These are phyloP conservation scores for Struthio camelus DNA, from an alignment of 2,113 vertebrate species.

Conservation along the genomic window DNA sequence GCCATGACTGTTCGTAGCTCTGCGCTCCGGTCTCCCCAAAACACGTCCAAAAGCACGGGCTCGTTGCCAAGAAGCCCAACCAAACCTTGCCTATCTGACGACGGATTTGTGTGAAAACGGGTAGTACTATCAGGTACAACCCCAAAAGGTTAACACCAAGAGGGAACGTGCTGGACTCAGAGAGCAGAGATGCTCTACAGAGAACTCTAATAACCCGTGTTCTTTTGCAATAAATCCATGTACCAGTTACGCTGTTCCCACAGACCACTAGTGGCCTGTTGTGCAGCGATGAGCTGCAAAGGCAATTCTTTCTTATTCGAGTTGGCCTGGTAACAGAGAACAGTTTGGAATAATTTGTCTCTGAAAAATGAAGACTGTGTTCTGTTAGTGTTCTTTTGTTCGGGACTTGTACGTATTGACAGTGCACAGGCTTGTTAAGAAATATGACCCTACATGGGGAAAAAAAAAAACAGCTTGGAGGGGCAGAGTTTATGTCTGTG, in stretches of 20 bases:
- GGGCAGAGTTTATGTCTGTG: not conserved
- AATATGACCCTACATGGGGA: not conserved
- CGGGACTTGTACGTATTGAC: not conserved
- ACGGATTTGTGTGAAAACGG: not conserved
- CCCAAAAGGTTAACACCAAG: not conserved
- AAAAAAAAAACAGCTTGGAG: not conserved
- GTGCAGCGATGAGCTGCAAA: not conserved
- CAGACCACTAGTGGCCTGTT: rapidly evolving
- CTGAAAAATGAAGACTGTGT: not conserved
- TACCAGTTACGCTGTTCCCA: not conserved
- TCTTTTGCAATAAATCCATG: not conserved
- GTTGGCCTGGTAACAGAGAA: conserved; percentile 40
- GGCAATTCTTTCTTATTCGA: not conserved
- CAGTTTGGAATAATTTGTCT: not conserved
- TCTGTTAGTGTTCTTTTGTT: not conserved
- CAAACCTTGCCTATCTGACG: not conserved
- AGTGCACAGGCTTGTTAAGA: not conserved
- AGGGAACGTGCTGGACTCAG: rapidly evolving
- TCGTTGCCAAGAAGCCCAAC: not conserved
- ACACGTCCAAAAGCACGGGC: not conserved
- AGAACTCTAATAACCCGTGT: not conserved
- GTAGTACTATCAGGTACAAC: not conserved
- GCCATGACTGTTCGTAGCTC: no score
- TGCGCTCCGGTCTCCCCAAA: not conserved
- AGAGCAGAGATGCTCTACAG: not conserved